Percentiles rank a stretch among this genome's conserved stretches.
phyloP scores from a whole-genome alignment of 2,888 invertebrate genomes.

The Adineta ricciae region DNA sequence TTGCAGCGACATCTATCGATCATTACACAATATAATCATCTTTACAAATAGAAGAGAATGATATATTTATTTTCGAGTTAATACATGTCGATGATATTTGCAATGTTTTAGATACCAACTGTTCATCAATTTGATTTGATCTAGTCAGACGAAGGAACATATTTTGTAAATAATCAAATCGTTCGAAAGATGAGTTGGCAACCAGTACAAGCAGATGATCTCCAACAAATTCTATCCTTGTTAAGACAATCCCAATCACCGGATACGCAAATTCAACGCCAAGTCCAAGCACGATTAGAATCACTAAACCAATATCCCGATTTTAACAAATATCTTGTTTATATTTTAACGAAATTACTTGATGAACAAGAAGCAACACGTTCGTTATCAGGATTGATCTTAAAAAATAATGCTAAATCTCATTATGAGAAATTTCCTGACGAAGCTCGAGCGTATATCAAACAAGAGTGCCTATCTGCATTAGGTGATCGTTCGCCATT shows the following conservation, averaged over 20 bases:
- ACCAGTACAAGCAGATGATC: constrained; percentile 80
- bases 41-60: no score
- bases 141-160: background rate
- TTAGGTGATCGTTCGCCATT: constrained; percentile 88
- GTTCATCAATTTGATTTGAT: background rate
- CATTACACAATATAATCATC: no score
- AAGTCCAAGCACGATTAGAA: constrained; percentile 96
- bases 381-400: constrained; percentile 86
- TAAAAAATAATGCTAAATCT: constrained; percentile 92
- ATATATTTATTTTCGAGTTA: no score
- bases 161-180: no score
- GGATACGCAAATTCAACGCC: constrained; percentile 84
- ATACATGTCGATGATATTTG: no score
- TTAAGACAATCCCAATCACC: constrained; percentile 96
- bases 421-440: constrained; percentile 78
- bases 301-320: constrained; percentile 93
- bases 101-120: background rate
- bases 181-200: constrained; percentile 60
- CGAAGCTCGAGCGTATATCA: constrained; percentile 84
- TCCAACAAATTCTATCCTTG: constrained; percentile 88
- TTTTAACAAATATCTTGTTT: constrained; percentile 96
- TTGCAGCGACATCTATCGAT: background rate
- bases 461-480: constrained; percentile 83
- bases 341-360: constrained; percentile 82
- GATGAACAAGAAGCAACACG: constrained; percentile 90